Percentiles rank a stretch among this genome's conserved stretches.
phyloP scores from a whole-genome alignment of 2,888 invertebrate species.

The Parnassius mnemosyne region DNA sequence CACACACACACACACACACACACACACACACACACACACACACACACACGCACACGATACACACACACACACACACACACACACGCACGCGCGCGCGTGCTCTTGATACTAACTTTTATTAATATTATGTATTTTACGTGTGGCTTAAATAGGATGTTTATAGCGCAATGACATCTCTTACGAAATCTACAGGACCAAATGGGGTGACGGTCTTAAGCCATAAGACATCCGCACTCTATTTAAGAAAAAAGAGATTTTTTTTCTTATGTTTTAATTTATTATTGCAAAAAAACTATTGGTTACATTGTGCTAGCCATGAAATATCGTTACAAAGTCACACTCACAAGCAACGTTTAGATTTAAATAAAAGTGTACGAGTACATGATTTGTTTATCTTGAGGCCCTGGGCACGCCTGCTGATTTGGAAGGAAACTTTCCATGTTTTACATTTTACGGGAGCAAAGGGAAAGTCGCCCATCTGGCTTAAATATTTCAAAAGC shows the following conservation, averaged over 20 bases:
- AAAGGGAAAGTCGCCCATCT: slow-evolving; percentile 66
- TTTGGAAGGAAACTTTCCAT: slow-evolving; percentile 73
- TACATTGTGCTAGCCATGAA: slow-evolving; percentile 5
- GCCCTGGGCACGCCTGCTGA: slow-evolving; percentile 51
- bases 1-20: not conserved
- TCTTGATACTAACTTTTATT: too few species aligned
- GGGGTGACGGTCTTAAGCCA: too few species aligned
- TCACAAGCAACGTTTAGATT: slow-evolving; percentile 42
- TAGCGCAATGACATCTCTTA: too few species aligned
- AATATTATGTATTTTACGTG: too few species aligned
- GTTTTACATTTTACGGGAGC: slow-evolving; percentile 72
- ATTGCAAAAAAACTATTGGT: slow-evolving; percentile 4
- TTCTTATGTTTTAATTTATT: slow-evolving; percentile 3
- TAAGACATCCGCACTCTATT: too few species aligned
- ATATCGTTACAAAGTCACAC: slow-evolving; percentile 42
- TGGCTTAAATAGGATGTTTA: too few species aligned
- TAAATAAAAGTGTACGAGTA: slow-evolving; percentile 72
- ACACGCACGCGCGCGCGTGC: too few species aligned
- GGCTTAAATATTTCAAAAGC: slow-evolving; percentile 74
- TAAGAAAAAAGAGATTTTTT: not conserved
- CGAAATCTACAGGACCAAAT: too few species aligned
- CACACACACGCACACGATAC: too few species aligned
- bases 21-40: too few species aligned
- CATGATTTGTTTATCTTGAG: slow-evolving; percentile 57
- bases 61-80: too few species aligned